Conservation (phyloP, 2,113 vertebrate genomes). For the Centrocercus urophasianus region DNA sequence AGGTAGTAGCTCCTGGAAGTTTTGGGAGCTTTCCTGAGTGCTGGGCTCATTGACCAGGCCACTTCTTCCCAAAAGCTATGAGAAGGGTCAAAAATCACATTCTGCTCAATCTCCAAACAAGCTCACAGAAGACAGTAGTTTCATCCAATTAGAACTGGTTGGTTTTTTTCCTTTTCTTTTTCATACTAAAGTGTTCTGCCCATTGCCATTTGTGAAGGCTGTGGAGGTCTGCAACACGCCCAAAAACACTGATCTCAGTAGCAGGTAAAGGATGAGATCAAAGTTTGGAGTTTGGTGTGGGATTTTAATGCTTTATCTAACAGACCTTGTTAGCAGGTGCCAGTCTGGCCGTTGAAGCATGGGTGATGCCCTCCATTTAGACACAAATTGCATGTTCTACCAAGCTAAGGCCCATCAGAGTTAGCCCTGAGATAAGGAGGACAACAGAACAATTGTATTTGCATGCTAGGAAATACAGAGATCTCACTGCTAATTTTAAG, state of each 20-base stretch:
- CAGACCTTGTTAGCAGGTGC: not conserved
- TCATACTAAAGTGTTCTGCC: not conserved
- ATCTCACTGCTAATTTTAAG: not conserved
- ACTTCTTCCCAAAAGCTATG: not conserved
- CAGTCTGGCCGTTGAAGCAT: not conserved
- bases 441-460: not conserved
- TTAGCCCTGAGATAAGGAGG: not conserved
- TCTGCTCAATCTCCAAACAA: not conserved
- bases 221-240: rapidly evolving
- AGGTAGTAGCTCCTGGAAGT: not conserved
- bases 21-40: not conserved
- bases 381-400: not conserved
- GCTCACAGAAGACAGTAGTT: not conserved
- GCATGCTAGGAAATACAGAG: not conserved
- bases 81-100: not conserved
- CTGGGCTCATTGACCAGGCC: not conserved
- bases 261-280: not conserved
- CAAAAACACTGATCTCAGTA: not conserved
- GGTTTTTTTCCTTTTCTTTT: not conserved
- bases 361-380: not conserved
- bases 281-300: not conserved
- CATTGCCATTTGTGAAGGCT: not conserved
- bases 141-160: rapidly evolving
- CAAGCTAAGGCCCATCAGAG: not conserved
- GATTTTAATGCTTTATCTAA: not conserved